Percentiles rank a stretch among this genome's conserved stretches.
These are phyloP conservation scores for Drosophila ambigua DNA, from an alignment of 1,140 invertebrate species.

Conservation along the genomic window DNA sequence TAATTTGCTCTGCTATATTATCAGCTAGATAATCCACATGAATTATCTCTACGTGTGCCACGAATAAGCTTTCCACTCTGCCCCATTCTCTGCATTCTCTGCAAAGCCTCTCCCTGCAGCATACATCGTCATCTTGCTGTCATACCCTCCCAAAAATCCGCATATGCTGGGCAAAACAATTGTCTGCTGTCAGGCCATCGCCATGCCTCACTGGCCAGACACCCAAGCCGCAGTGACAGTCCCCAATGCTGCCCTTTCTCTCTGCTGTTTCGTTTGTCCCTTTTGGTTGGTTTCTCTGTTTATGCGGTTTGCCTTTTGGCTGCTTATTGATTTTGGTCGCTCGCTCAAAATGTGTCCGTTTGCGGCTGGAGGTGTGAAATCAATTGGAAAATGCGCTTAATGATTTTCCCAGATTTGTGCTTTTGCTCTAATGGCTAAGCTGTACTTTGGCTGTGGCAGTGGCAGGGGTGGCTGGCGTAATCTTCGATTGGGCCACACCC, in stretches of 20 bases:
- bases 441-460: slow-evolving; percentile 48
- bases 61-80: not conserved
- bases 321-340: slow-evolving; percentile 71
- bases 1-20: no score
- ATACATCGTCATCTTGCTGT: not conserved
- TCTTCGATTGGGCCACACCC: slow-evolving; percentile 53
- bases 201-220: slow-evolving; percentile 50
- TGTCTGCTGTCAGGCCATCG: slow-evolving; percentile 23
- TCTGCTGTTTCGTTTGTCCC: slow-evolving; percentile 5
- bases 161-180: not conserved
- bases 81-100: no score
- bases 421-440: slow-evolving; percentile 52
- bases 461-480: slow-evolving; percentile 47
- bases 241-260: slow-evolving; percentile 2
- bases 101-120: no score
- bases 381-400: slow-evolving; percentile 81
- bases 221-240: slow-evolving; percentile 53
- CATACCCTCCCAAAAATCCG: not conserved
- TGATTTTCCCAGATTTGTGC: slow-evolving; percentile 67
- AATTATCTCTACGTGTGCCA: no score
- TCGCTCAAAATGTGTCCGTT: slow-evolving; percentile 24
- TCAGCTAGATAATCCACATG: no score
- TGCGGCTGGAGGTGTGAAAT: slow-evolving; percentile 58
- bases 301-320: slow-evolving; percentile 61
- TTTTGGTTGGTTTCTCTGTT: slow-evolving; percentile 35